These are phyloP conservation scores for Glomeris marginata DNA, from an alignment of 2,888 invertebrate genomes.

Conservation along the genomic window DNA sequence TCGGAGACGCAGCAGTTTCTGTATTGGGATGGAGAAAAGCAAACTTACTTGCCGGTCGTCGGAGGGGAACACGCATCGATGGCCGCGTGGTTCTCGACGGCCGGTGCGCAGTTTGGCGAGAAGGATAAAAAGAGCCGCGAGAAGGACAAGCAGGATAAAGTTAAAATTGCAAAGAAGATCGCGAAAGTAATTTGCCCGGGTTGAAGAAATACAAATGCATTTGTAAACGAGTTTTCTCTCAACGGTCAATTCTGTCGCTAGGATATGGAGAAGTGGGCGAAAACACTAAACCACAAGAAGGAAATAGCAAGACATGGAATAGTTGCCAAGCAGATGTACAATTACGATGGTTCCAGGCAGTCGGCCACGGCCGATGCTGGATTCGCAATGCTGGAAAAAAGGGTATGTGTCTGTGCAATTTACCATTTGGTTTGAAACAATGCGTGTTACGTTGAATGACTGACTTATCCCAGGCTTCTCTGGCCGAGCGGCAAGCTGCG, in stretches of 20 bases:
- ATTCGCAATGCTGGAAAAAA: constrained; percentile 76
- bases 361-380: constrained; percentile 73
- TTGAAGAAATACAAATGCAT: too few relatives aligned
- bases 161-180: constrained; percentile 93
- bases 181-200: constrained; percentile 49
- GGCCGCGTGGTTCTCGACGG: constrained; percentile 19
- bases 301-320: constrained; percentile 39
- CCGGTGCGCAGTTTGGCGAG: constrained; percentile 14
- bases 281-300: constrained; percentile 91
- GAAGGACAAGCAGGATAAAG: constrained; percentile 57
- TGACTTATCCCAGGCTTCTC: constrained; percentile 11
- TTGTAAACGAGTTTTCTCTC: not conserved
- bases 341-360: constrained; percentile 19
- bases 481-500: constrained; percentile 19
- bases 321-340: constrained; percentile 34
- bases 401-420: constrained; percentile 27
- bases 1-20: constrained; percentile 77
- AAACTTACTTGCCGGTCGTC: constrained; percentile 31
- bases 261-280: constrained; percentile 91
- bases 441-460: not conserved
- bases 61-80: constrained; percentile 10
- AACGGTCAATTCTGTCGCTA: constrained; percentile 20
- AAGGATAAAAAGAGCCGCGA: constrained; percentile 51
- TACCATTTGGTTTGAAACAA: not conserved
- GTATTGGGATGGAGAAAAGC: constrained; percentile 67